Evolutionary conservation across 2,113 vertebrate species (phyloP), one percentile per base, ranked within the genome.

Genomic region (Nothobranchius kuhntae): DNA sequence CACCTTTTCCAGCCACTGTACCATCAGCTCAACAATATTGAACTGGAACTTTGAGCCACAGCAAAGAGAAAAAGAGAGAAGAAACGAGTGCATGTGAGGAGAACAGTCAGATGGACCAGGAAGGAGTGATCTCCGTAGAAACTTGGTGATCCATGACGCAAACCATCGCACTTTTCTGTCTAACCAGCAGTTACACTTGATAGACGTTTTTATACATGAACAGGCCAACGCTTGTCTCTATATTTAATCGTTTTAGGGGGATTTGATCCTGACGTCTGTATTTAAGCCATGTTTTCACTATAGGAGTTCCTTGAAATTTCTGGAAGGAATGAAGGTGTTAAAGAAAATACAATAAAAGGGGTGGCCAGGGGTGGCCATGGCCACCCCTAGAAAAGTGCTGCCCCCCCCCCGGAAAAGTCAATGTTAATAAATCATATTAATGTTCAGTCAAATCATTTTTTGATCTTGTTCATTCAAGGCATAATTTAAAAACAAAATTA

Each of bases 11-110:
- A 73, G 65, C 62, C 61, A 64, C 55, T 63, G 59, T 73, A 50
- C 57, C n/a, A 21, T 74, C 80, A 80, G 65, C 81, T 76, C 61
- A 60, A 61, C 53, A 61, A 77, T 80, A 85, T 74, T 86, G 77
- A 81, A 78, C 21, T 80, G 81, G 71, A 74, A 82, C 72, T 84
- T 70, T 35, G 68, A 78, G 78, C 55, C 61, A 50, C 61, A 64
- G 38, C 21, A 8, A 72, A 55, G 45, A 17, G n/a, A 21, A 42
- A 42, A 40, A 59, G 40, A 61, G n/a, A 48, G 59, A 42, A n/a
- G 52, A 70, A 68, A 67, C 36, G 52, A 55, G 46, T 26, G 68
- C 21, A 53, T 17, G 38, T 61, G 10, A 53, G 40, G 13, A 4
- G 30, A 50, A 47, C 6, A 60, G 13, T 26, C 51, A 53, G 50